These are phyloP conservation scores for Meta bourneti DNA, from an alignment of 2,888 invertebrate genomes.

Conservation along the genomic window DNA sequence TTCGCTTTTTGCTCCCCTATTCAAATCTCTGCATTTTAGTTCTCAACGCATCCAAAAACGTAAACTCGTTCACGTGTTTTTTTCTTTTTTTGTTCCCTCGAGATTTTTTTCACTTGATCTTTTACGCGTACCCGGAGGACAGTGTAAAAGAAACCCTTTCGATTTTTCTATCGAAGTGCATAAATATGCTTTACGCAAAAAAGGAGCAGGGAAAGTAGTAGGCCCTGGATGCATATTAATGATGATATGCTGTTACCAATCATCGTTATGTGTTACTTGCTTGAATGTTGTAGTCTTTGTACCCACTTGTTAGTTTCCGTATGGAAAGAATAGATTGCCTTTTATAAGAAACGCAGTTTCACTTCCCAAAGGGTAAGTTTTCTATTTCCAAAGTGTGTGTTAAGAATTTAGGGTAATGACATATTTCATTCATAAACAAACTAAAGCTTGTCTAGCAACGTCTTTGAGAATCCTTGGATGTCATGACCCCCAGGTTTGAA, in stretches of 20 bases:
- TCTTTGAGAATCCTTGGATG: too few relatives aligned
- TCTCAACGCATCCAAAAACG: constrained; percentile 64
- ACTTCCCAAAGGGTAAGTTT: neutral
- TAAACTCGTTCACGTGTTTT: constrained; percentile 25
- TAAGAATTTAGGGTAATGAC: neutral
- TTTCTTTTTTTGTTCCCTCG: constrained; percentile 44
- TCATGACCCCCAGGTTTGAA: too few relatives aligned
- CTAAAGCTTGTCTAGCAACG: too few relatives aligned
- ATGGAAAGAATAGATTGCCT: too few relatives aligned
- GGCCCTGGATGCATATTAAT: neutral
- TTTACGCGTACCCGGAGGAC: constrained; percentile 41
- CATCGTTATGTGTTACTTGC: constrained; percentile 5
- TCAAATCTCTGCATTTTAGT: constrained; percentile 59
- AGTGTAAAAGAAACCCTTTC: constrained; percentile 28
- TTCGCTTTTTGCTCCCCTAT: constrained; percentile 9
- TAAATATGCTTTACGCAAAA: constrained; percentile 4
- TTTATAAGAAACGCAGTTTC: neutral
- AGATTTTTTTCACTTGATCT: constrained; percentile 37
- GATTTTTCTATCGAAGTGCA: constrained; percentile 4
- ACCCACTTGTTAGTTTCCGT: neutral
- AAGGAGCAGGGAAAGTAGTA: neutral
- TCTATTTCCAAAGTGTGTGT: neutral
- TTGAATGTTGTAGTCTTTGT: neutral
- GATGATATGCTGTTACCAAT: neutral
- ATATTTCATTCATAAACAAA: neutral